A percentile compares a stretch with the other conserved stretches of the same genome.
Evolutionary conservation across 2,888 invertebrate genomes (phyloP).

Genomic region (Diabrotica balteata): DNA sequence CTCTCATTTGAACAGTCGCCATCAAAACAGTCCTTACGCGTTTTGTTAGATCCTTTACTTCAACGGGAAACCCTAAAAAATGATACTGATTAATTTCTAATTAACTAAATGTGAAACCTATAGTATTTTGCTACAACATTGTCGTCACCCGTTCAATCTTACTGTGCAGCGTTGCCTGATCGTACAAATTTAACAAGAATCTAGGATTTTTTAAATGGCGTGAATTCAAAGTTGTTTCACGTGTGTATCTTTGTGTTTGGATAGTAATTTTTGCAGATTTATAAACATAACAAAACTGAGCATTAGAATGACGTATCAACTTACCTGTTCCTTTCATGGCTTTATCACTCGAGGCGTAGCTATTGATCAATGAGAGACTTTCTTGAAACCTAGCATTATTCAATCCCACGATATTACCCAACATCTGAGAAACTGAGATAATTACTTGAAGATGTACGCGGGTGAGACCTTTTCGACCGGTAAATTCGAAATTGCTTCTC

Average conservation of each 20-base stretch:
- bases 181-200: too few species aligned
- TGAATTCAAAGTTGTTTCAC: too few species aligned
- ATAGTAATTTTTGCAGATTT: too few species aligned
- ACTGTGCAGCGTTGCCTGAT: too few species aligned
- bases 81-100: too few species aligned
- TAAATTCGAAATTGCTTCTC: slow-evolving; percentile 93
- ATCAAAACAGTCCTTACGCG: slow-evolving; percentile 93
- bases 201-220: too few species aligned
- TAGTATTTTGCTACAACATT: too few species aligned
- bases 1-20: slow-evolving; percentile 91
- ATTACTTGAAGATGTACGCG: slow-evolving; percentile 93
- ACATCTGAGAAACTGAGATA: slow-evolving; percentile 92
- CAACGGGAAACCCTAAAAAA: slow-evolving; percentile 76
- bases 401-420: slow-evolving; percentile 87
- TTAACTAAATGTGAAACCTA: too few species aligned
- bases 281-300: too few species aligned
- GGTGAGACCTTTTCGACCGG: slow-evolving; percentile 81
- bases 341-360: slow-evolving; percentile 91
- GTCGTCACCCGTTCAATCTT: too few species aligned
- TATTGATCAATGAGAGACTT: slow-evolving; percentile 89
- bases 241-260: too few species aligned
- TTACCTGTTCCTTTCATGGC: slow-evolving; percentile 90
- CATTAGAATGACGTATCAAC: too few species aligned
- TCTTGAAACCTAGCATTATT: slow-evolving; percentile 96
- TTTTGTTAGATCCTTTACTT: slow-evolving; percentile 92